Conservation (phyloP, 2,113 vertebrate genomes). For the Copsychus sechellarum region DNA sequence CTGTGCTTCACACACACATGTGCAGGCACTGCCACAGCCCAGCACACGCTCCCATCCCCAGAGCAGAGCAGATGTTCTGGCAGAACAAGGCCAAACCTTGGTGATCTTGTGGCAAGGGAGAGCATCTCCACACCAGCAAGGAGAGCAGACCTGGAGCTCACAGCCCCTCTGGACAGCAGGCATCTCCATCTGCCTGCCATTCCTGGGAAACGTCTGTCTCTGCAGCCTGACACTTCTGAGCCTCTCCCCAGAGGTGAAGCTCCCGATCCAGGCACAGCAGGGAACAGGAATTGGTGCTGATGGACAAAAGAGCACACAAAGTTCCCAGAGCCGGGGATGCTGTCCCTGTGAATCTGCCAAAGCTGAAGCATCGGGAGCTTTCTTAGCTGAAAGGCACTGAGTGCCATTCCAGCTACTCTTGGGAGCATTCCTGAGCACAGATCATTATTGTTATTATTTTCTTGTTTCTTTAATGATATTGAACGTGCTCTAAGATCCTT, state of each 20-base stretch:
- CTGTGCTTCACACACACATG: accelerated
- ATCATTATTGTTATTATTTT: neutral
- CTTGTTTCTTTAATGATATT: neutral
- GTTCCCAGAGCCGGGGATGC: neutral
- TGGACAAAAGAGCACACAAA: neutral
- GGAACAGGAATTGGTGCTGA: neutral
- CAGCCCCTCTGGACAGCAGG: accelerated
- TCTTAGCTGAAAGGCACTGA: neutral
- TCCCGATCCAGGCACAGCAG: neutral
- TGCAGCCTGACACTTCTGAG: accelerated
- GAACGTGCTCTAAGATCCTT: neutral
- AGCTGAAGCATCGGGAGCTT: neutral
- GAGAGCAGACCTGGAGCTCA: neutral
- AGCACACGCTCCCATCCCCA: accelerated
- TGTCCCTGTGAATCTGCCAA: neutral
- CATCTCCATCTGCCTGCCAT: accelerated
- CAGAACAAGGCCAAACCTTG: neutral
- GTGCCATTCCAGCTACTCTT: neutral
- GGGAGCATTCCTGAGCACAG: neutral
- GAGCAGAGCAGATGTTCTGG: neutral
- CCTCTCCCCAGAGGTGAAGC: neutral
- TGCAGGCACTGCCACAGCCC: neutral
- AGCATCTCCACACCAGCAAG: neutral
- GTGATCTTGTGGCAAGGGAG: neutral
- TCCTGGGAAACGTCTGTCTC: neutral